Evolutionary conservation across 2,888 invertebrate species (phyloP).

Genomic region (Hofmannophila pseudospretella): DNA sequence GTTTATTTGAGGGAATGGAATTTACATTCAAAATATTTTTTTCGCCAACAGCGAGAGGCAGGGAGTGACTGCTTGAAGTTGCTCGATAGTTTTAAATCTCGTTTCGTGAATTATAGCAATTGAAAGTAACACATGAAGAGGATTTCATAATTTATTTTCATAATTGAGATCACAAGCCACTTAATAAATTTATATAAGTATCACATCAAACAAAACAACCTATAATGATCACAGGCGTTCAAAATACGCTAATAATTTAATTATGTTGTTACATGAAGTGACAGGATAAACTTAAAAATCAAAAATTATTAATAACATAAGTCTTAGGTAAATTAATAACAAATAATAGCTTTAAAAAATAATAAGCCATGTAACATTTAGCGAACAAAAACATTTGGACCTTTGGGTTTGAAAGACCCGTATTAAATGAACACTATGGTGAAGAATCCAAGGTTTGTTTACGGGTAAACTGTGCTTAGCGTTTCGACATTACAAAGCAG

Average conservation of each 20-base stretch:
- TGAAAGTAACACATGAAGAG: too few relatives aligned
- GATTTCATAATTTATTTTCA: conserved; percentile 41
- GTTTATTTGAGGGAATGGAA: too few relatives aligned
- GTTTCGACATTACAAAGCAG: too few relatives aligned
- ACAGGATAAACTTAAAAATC: conserved; percentile 13
- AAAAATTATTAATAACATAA: conserved; percentile 7
- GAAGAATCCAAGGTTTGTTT: too few relatives aligned
- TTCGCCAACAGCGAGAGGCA: too few relatives aligned
- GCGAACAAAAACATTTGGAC: not conserved
- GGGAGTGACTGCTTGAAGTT: too few relatives aligned
- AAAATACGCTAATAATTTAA: conserved; percentile 6
- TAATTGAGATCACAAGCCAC: conserved; percentile 71
- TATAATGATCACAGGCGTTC: conserved; percentile 20
- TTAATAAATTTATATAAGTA: conserved; percentile 49
- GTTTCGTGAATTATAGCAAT: too few relatives aligned
- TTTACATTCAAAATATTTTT: too few relatives aligned
- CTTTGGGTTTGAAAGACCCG: not conserved
- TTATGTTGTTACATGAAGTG: conserved; percentile 14
- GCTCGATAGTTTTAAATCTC: too few relatives aligned
- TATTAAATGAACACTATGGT: conserved; percentile 3
- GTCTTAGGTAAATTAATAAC: conserved; percentile 13
- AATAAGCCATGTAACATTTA: not conserved
- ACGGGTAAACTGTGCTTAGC: too few relatives aligned
- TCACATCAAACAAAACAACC: conserved; percentile 40
- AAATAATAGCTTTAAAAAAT: conserved; percentile 16